A percentile compares a stretch with the other conserved stretches of the same genome.
phyloP scores from a whole-genome alignment of 1,140 invertebrate genomes.

The Eurosta solidaginis region DNA sequence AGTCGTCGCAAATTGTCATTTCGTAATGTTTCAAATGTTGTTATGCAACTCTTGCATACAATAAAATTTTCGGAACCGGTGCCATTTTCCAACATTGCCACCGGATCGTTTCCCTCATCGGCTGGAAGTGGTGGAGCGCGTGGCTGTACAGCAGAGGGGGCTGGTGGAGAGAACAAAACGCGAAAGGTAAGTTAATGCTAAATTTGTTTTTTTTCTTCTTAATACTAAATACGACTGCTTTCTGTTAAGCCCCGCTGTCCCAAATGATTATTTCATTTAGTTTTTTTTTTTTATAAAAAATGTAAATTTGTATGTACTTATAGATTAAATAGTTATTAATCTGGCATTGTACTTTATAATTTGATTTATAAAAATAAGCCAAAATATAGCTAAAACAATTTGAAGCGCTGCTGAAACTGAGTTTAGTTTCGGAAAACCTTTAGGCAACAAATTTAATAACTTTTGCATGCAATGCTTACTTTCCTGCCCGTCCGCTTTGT shows the following conservation, averaged over 20 bases:
- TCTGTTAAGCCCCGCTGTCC: too few relatives aligned
- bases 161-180: slow-evolving; percentile 48
- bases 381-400: background rate
- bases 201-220: background rate
- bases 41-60: slow-evolving; percentile 85
- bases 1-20: slow-evolving; percentile 82
- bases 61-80: slow-evolving; percentile 92
- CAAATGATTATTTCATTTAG: background rate
- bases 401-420: background rate
- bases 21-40: slow-evolving; percentile 89
- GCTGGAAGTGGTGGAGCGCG: slow-evolving; percentile 44
- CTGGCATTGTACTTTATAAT: background rate
- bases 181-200: slow-evolving; percentile 51
- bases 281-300: background rate
- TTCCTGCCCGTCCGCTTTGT: background rate
- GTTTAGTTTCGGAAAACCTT: background rate
- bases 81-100: slow-evolving; percentile 88
- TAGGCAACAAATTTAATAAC: background rate
- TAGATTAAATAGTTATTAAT: background rate
- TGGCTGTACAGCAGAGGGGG: slow-evolving; percentile 35
- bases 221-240: background rate
- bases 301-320: background rate
- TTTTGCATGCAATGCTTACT: background rate
- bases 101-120: slow-evolving; percentile 60
- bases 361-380: background rate